Evolutionary conservation across 2,888 invertebrate genomes (phyloP).

Genomic region (Sarcophaga caerulescens): DNA sequence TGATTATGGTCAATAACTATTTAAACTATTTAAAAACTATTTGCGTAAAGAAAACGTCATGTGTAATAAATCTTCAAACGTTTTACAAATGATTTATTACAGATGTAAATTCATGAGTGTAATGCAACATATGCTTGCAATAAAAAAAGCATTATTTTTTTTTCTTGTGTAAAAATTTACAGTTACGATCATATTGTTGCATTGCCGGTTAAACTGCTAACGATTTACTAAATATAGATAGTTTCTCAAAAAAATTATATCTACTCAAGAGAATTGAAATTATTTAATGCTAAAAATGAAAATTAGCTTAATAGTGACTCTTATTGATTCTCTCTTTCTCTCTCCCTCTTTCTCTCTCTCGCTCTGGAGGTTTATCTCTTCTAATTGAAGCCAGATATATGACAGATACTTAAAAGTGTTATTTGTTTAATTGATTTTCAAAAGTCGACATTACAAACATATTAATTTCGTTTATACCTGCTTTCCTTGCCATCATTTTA

Average conservation of each 20-base stretch:
- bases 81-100: background rate
- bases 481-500: too few relatives aligned
- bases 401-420: background rate
- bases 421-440: background rate
- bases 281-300: background rate
- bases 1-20: too few relatives aligned
- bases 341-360: background rate
- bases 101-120: background rate
- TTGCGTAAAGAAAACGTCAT: too few relatives aligned
- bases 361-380: background rate
- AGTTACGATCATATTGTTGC: constrained; percentile 14
- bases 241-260: background rate
- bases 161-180: background rate
- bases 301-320: background rate
- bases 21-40: too few relatives aligned
- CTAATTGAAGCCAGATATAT: background rate
- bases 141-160: background rate
- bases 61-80: too few relatives aligned
- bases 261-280: background rate
- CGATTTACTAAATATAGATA: background rate
- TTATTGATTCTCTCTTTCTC: background rate
- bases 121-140: background rate
- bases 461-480: too few relatives aligned
- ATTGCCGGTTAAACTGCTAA: constrained; percentile 5
- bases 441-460: too few relatives aligned